These are phyloP conservation scores for Ammodytes marinus DNA, from an alignment of 2,113 vertebrate genomes.

Conservation along the genomic window DNA sequence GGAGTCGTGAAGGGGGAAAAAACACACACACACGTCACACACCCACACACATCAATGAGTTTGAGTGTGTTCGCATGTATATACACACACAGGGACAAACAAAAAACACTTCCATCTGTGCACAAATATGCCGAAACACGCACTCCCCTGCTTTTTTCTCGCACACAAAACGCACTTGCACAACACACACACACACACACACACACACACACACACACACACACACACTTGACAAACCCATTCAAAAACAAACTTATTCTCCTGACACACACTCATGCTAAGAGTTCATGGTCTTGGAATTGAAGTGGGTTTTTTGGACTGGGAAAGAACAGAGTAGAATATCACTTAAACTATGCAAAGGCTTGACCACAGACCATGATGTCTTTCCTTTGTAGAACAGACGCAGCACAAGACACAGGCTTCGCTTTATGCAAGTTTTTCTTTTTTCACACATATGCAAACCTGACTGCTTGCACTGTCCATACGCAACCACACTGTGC, in stretches of 20 bases:
- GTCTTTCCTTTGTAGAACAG: not conserved
- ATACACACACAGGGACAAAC: conserved; percentile 1
- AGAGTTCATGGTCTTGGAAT: not conserved
- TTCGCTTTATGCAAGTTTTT: no score
- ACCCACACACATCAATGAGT: not conserved
- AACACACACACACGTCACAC: conserved; percentile 1
- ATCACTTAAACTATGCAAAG: not conserved
- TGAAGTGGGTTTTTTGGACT: not conserved
- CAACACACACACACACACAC: not conserved
- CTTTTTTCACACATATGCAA: not conserved
- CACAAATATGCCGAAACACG: conserved; percentile 11
- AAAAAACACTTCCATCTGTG: conserved; percentile 20
- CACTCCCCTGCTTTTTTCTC: not conserved
- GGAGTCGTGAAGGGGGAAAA: conserved; percentile 38
- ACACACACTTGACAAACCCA: not conserved
- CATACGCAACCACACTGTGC: not conserved
- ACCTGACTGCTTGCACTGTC: not conserved
- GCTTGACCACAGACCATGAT: conserved; percentile 4
- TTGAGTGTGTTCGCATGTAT: not conserved
- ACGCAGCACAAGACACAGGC: no score
- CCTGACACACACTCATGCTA: not conserved
- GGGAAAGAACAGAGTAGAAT: not conserved
- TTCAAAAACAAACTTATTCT: not conserved
- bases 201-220: not conserved
- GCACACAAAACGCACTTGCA: not conserved